Conservation (phyloP, 2,888 invertebrate genomes). For the Venusia cambrica region DNA sequence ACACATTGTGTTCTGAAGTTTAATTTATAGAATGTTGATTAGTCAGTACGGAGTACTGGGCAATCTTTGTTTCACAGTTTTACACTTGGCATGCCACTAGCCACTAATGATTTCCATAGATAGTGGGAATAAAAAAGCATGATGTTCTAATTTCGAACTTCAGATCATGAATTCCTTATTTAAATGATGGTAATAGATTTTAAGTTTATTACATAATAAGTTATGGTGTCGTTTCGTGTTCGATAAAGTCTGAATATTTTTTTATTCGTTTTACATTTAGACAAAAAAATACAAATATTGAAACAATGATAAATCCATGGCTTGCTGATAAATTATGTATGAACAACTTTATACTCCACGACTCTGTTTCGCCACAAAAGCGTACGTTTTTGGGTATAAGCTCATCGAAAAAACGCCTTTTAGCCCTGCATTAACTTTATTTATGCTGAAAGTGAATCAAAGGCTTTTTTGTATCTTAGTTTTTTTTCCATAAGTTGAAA, state of each 20-base stretch:
- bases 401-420: conserved; percentile 72
- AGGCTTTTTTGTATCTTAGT: too few species aligned
- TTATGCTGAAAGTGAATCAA: conserved; percentile 45
- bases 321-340: conserved; percentile 66
- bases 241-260: conserved; percentile 1
- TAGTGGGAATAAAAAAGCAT: conserved; percentile 35
- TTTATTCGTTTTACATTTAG: conserved; percentile 8
- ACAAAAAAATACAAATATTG: conserved; percentile 42
- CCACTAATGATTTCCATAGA: conserved; percentile 46
- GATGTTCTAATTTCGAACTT: background rate
- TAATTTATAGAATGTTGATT: conserved; percentile 42
- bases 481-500: too few species aligned
- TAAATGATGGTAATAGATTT: too few species aligned
- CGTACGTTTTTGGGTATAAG: conserved; percentile 66
- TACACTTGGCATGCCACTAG: too few species aligned
- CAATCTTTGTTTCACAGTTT: conserved; percentile 28
- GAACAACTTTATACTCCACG: conserved; percentile 70
- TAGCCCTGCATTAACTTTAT: conserved; percentile 71
- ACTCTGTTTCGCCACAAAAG: conserved; percentile 49
- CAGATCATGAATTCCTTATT: too few species aligned
- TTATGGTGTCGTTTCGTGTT: too few species aligned
- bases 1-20: conserved; percentile 39
- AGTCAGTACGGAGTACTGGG: conserved; percentile 32
- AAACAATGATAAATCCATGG: conserved; percentile 49
- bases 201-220: too few species aligned